Conservation (phyloP, 2,113 vertebrate species). For the Oncorhynchus tshawytscha region DNA sequence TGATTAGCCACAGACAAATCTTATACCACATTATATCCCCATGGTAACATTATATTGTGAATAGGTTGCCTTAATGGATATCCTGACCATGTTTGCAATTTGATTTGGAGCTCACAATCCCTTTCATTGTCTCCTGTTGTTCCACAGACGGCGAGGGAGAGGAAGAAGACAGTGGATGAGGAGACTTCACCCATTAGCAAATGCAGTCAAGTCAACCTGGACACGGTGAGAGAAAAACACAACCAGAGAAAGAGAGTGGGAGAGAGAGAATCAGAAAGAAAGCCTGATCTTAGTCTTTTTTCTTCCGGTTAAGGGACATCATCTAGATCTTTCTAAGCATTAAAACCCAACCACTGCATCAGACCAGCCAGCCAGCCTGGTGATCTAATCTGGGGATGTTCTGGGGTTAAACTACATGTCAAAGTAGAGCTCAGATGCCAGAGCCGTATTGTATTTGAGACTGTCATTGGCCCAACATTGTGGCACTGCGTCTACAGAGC, state of each 20-base stretch:
- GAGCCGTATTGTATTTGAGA: too few relatives aligned
- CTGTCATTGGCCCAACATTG: too few relatives aligned
- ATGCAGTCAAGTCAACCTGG: conserved; percentile 54
- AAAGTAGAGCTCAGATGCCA: too few relatives aligned
- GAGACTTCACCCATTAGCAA: conserved; percentile 30
- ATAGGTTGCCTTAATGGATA: not conserved
- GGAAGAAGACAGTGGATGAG: conserved; percentile 42
- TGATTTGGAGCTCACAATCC: not conserved
- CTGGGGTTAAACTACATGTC: not conserved
- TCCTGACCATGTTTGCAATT: not conserved
- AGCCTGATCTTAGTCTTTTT: too few relatives aligned
- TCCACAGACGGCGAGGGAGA: conserved; percentile 37
- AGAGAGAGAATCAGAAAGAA: not conserved
- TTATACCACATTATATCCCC: too few relatives aligned
- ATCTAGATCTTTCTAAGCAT: not conserved
- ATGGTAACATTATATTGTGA: too few relatives aligned
- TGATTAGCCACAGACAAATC: too few relatives aligned
- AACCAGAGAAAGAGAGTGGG: not conserved
- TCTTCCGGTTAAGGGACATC: too few relatives aligned
- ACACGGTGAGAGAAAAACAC: conserved; percentile 40
- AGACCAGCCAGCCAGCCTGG: too few relatives aligned
- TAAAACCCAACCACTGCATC: not conserved
- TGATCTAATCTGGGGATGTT: not conserved
- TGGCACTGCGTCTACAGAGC: too few relatives aligned
- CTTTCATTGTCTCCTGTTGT: not conserved